Conservation (phyloP, 1,140 invertebrate genomes). For the Cephus cinctus region DNA sequence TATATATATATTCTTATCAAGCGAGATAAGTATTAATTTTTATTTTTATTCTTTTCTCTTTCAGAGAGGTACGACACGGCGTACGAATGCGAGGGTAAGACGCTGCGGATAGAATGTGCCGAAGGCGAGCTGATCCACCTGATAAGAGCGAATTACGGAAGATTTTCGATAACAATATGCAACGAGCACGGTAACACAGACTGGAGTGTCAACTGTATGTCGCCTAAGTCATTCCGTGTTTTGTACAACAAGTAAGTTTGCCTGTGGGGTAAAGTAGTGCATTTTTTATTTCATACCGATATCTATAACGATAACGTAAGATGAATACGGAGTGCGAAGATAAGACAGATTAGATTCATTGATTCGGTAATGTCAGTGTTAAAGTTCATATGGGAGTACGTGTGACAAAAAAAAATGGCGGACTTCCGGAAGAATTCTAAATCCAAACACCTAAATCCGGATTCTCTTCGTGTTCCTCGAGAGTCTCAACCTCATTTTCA, state of each 20-base stretch:
- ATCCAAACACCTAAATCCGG: no score
- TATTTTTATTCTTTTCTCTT: conserved; percentile 44
- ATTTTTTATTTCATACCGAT: no score
- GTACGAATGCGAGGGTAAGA: conserved; percentile 92
- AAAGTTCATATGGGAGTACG: no score
- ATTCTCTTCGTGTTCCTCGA: no score
- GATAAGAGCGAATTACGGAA: conserved; percentile 91
- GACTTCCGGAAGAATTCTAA: background rate
- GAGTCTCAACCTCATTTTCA: conserved; percentile 4
- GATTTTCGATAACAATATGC: conserved; percentile 94
- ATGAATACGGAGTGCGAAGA: no score
- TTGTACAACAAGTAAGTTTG: conserved; percentile 74
- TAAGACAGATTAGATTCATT: background rate
- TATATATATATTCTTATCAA: background rate
- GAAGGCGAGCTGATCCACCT: conserved; percentile 86
- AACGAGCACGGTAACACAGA: conserved; percentile 95
- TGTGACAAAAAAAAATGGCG: background rate
- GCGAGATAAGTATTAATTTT: background rate
- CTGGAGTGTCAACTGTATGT: conserved; percentile 96
- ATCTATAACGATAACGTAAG: no score
- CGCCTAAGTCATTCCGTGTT: conserved; percentile 76
- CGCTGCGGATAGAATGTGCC: conserved; percentile 82
- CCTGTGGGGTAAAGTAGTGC: no score
- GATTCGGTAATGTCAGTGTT: no score
- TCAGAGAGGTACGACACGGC: conserved; percentile 82